Evolutionary conservation across 2,113 vertebrate species (phyloP), one percentile per base, ranked within the genome.

Genomic region (Nestor notabilis): DNA sequence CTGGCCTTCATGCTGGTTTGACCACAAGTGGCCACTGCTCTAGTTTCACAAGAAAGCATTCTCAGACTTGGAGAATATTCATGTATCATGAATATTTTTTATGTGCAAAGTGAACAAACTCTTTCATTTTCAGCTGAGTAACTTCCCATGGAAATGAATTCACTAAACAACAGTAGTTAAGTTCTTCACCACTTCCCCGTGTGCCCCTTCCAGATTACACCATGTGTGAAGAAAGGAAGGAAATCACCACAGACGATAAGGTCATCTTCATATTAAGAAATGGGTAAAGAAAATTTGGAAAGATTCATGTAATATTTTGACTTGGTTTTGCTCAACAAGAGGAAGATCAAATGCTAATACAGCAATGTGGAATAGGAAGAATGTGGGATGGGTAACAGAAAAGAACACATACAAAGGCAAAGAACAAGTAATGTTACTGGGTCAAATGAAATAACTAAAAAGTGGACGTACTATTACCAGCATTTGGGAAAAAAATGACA

Each of bases 201-300:
- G 7, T 66, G 37, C 53, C 79, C 60, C 58, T 86, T 93, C 49
- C 49, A 81, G 76, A 81, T 95, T 94, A 80, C 90, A 81, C 64
- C 82, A 94, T 78, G 76, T 93, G 49, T 81, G 43, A 92, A 88
- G 78, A 91, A 89, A 93, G 68, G 90, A 95, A 93, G 93, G 88
- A 95, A 96, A 81, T 69, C 82, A 56, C 83, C 76, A 68, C 43
- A 93, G 69, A 91, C 89, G 85, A 89, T 68, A 90, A 93, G n/a
- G 53, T 72, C 71, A 71, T 93, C 77, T 56, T 94, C 71, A 69
- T 43, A 63, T 93, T 85, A 91, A 94, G 93, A 96, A 96, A 96
- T 15, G 1, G 69, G 41, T 17, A 24, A 44, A 70, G 64, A 89
- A 91, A 84, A 82, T 91, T 95, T 95, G 56, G 88, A 92, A 95